Base-by-base conservation (phyloP, 2,888 invertebrate genomes). In the Diarsia brunnea region DNA sequence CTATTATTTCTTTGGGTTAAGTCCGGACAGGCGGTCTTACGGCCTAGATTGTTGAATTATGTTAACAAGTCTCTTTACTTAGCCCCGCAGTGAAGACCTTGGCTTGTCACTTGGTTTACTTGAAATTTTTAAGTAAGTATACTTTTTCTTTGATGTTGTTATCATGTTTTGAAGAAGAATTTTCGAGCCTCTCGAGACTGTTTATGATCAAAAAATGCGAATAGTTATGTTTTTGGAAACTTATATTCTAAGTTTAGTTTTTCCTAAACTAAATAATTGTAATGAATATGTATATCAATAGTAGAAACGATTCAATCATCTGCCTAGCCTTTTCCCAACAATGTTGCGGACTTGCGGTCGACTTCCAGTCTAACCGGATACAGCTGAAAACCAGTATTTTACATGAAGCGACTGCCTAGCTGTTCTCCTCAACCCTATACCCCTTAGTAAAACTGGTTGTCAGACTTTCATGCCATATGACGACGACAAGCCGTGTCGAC, bases 11-110 rank as follows among this genome's bases (percentile, higher is more conserved):
- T 85, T 84, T 66, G 66, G 70, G 80, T 85, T 69, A 74, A 69
- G 69, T 76, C 72, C 53, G 69, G 69, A 70, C 78, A 76, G 81
- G 38, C 75, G 31, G 31, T 31, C 31, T 31, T 31, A 31, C 31
- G 87, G 70, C 84, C 84, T 81, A 81, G 86, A 85, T 83, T 79
- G 79, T 80, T 79, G 80, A 78, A 79, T 79, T 78, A 83, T 81
- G 85, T 87, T 87, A 86, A 89, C 90, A 89, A 83, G 90, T 75
- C 88, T 89, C 81, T 81, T 86, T 83, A 89, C 87, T 90, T 86
- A 88, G 81, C 66, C 69, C 55, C 69, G 43, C 55, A 69, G 64
- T 77, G 58, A 68, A 63, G 68, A 58, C 60, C 76, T 69, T 68
- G 71, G 45, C 67, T 69, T 79, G 72, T 69, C 61, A 82, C 81